phyloP scores from a whole-genome alignment of 2,888 invertebrate genomes.

The Oligia fasciuncula region DNA sequence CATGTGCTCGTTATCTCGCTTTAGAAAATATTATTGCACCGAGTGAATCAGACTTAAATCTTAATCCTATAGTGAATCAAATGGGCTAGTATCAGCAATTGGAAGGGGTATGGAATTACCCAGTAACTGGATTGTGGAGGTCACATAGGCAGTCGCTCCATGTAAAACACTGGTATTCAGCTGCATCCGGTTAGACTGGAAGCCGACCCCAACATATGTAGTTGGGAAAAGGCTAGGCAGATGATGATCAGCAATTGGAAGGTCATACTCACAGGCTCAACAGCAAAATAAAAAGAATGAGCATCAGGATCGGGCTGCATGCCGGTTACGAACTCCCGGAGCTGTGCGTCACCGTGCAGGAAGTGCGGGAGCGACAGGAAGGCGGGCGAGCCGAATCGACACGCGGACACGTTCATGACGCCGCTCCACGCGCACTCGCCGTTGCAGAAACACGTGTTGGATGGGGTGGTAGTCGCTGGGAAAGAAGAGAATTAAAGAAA shows the following conservation, averaged over 20 bases:
- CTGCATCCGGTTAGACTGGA: too few species aligned
- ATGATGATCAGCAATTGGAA: neutral
- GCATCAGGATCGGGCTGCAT: conserved; percentile 91
- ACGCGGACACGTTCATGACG: conserved; percentile 94
- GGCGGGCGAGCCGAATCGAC: conserved; percentile 94
- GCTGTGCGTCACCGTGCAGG: conserved; percentile 93
- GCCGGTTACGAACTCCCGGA: conserved; percentile 92
- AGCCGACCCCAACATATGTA: too few species aligned
- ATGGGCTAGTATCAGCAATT: neutral
- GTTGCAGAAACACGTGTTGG: conserved; percentile 93
- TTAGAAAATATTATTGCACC: too few species aligned
- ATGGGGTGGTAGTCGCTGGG: conserved; percentile 90
- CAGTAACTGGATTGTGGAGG: too few species aligned
- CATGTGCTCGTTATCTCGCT: too few species aligned
- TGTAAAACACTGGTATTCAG: too few species aligned
- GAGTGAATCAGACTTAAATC: neutral
- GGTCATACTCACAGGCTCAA: conserved; percentile 92
- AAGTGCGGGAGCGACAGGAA: conserved; percentile 97
- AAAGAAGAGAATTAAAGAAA: conserved; percentile 37
- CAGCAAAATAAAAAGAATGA: conserved; percentile 94
- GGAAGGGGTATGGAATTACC: too few species aligned
- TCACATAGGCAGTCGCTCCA: too few species aligned
- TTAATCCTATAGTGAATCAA: neutral
- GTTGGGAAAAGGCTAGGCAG: too few species aligned
- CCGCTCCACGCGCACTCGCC: conserved; percentile 94